A percentile compares a stretch with the other conserved stretches of the same genome.
These are phyloP conservation scores for Clivina fossor DNA, from an alignment of 2,888 invertebrate species.

Conservation along the genomic window DNA sequence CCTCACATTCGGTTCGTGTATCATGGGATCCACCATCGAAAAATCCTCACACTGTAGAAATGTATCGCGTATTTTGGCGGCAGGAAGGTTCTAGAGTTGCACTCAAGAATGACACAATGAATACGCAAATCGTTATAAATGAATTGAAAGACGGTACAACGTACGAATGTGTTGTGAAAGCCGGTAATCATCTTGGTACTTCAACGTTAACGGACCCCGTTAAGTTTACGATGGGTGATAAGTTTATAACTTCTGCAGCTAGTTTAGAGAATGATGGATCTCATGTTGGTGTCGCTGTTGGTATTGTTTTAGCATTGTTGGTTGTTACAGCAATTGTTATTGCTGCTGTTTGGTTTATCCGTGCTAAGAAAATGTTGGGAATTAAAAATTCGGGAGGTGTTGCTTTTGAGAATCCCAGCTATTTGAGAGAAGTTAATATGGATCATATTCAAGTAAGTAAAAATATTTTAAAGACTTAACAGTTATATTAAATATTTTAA, in stretches of 20 bases:
- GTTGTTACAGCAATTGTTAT: slow-evolving; percentile 64
- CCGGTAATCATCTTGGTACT: slow-evolving; percentile 77
- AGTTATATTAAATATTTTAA: too few species aligned
- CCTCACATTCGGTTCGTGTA: slow-evolving; percentile 62
- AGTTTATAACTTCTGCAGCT: slow-evolving; percentile 70
- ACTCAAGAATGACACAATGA: slow-evolving; percentile 71
- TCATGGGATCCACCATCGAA: slow-evolving; percentile 78
- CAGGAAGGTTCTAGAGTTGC: slow-evolving; percentile 64
- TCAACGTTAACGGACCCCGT: slow-evolving; percentile 74
- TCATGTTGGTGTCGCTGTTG: slow-evolving; percentile 65
- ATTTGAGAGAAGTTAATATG: slow-evolving; percentile 73
- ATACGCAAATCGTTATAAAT: slow-evolving; percentile 69
- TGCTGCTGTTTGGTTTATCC: slow-evolving; percentile 64
- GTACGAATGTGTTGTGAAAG: slow-evolving; percentile 81
- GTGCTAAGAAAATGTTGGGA: slow-evolving; percentile 64
- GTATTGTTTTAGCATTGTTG: slow-evolving; percentile 63
- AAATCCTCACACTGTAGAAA: slow-evolving; percentile 79
- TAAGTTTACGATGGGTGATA: slow-evolving; percentile 73
- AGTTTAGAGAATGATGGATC: slow-evolving; percentile 57
- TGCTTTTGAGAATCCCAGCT: slow-evolving; percentile 84
- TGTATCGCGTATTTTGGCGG: slow-evolving; percentile 82
- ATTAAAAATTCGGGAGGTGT: slow-evolving; percentile 72
- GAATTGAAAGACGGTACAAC: slow-evolving; percentile 71
- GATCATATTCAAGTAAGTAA: slow-evolving; percentile 71
- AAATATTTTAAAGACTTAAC: too few species aligned